Conservation (phyloP, 2,113 vertebrate genomes). For the Menura novaehollandiae region DNA sequence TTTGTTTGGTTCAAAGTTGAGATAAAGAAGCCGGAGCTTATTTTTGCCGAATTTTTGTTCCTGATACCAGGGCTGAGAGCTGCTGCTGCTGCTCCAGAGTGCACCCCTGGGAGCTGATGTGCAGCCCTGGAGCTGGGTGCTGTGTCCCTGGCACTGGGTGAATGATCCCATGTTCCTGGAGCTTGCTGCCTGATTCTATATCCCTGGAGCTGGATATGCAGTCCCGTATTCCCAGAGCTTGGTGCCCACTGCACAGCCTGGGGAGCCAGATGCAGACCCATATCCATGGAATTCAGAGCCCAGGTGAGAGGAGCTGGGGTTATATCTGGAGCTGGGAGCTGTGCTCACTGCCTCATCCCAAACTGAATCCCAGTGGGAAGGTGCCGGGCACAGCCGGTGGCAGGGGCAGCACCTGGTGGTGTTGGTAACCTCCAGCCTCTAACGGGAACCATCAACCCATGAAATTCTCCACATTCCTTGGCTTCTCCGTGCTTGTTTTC, state of each 20-base stretch:
- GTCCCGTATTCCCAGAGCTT: fast-evolving
- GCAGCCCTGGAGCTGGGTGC: too few relatives aligned
- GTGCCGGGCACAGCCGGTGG: fast-evolving
- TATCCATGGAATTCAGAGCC: fast-evolving
- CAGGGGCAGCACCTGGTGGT: neutral
- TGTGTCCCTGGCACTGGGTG: neutral
- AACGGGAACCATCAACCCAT: neutral
- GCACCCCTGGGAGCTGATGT: neutral
- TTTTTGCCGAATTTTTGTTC: neutral
- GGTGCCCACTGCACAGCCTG: neutral
- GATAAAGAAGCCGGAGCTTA: fast-evolving
- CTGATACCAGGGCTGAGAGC: neutral
- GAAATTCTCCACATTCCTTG: conserved; percentile 34
- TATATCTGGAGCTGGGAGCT: neutral
- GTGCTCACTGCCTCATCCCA: fast-evolving
- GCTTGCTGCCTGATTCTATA: fast-evolving
- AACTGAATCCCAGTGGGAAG: fast-evolving
- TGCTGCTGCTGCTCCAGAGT: neutral
- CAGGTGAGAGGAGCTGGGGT: neutral
- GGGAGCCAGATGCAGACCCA: neutral
- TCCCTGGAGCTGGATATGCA: neutral
- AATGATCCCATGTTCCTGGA: fast-evolving
- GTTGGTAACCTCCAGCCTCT: neutral
- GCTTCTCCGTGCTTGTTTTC: neutral
- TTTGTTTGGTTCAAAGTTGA: neutral